Evolutionary conservation across 2,888 invertebrate species (phyloP).

Genomic region (Pilophorus perplexus): DNA sequence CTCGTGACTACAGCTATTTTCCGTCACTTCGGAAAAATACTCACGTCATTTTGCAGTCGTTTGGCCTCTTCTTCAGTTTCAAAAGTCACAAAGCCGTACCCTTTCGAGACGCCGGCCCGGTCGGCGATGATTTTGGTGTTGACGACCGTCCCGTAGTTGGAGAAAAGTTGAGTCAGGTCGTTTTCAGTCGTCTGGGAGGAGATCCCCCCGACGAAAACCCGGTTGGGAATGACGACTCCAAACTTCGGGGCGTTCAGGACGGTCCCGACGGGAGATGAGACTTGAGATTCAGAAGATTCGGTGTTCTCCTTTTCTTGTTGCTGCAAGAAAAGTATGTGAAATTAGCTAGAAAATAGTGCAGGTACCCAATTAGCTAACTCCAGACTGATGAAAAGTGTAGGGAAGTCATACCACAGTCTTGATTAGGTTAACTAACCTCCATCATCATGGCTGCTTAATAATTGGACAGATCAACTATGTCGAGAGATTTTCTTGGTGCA

Average conservation of each 20-base stretch:
- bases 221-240: conserved; percentile 75
- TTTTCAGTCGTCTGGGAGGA: conserved; percentile 89
- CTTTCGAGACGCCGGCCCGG: conserved; percentile 90
- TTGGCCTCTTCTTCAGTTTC: conserved; percentile 84
- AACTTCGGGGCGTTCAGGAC: conserved; percentile 57
- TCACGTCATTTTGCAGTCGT: conserved; percentile 67
- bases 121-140: conserved; percentile 94
- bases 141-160: conserved; percentile 82
- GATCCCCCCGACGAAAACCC: conserved; percentile 96
- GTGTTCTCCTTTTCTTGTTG: conserved; percentile 12
- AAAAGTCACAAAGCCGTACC: conserved; percentile 84
- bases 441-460: too few species aligned
- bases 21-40: conserved; percentile 47
- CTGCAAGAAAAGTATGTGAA: background rate
- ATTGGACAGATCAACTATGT: too few species aligned
- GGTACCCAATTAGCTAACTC: too few species aligned
- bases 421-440: too few species aligned
- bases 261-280: conserved; percentile 34
- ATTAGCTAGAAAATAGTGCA: too few species aligned
- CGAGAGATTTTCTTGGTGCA: too few species aligned
- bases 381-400: too few species aligned
- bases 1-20: background rate
- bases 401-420: too few species aligned
- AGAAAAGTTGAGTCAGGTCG: conserved; percentile 87
- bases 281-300: conserved; percentile 20